Evolutionary conservation across 2,113 vertebrate species (phyloP).

Genomic region (Progne subis): DNA sequence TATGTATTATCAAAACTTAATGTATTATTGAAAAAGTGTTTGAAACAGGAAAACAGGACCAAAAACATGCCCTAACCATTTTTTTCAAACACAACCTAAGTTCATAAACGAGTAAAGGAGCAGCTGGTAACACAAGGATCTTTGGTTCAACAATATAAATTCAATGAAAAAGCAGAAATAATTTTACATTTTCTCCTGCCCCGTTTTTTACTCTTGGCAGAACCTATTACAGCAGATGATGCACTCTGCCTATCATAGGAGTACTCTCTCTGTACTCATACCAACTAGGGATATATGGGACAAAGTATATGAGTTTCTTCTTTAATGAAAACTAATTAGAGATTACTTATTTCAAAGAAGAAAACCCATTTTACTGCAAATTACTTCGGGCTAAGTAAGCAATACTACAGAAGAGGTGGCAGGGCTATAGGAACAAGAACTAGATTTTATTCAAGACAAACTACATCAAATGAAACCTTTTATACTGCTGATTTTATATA

Average conservation of each 20-base stretch:
- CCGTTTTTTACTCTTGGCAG: not conserved
- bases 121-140: not conserved
- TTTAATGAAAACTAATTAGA: not conserved
- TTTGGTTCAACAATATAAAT: not conserved
- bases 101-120: not conserved
- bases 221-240: accelerated
- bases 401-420: not conserved
- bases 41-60: not conserved
- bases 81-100: not conserved
- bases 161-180: not conserved
- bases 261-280: not conserved
- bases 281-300: not conserved
- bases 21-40: not conserved
- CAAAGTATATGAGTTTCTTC: not conserved
- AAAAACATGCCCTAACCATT: not conserved
- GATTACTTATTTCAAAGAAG: not conserved
- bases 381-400: not conserved
- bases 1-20: not conserved
- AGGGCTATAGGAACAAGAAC: not conserved
- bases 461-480: not conserved
- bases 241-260: not conserved
- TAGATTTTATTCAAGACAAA: not conserved
- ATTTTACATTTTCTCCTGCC: not conserved
- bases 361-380: not conserved
- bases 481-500: not conserved